Base-by-base conservation (phyloP, 2,888 invertebrate species). In the Heteromyza rotundicornis region DNA sequence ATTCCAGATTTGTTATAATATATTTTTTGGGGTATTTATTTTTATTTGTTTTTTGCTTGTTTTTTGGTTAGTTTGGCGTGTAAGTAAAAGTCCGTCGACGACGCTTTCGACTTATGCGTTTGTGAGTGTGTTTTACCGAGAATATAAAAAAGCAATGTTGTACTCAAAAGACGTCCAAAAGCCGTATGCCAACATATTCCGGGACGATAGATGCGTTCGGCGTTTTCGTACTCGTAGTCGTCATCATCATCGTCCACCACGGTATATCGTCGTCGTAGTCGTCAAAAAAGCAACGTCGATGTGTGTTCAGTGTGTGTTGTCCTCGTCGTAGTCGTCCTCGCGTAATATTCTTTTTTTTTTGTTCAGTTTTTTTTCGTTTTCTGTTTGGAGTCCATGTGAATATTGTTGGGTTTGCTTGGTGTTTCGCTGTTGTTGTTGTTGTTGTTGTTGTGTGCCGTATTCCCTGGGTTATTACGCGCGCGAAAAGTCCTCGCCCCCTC, bases 161-260 rank as follows among this genome's bases (percentile, higher is more conserved):
- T 76, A 78, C 80, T 79, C 79, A 78, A 79, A 79, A 79, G 79
- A 79, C 80, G 79, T 80, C 77, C 76, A 78, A 74, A 78, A 76
- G 78, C 80, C 78, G 80, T 79, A 77, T 79, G 80, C 79, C 80
- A 79, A 74, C 77, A 73, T 74, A 72, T 73, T 74, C 76, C 77
- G 77, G 78, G 76, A 76, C 79, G 76, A 75, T 80, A 75, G 76
- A 79, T 79, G 78, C 79, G 78, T 78, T 80, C 78, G 80, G 80
- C 74, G 80, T 78, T 71, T 72, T 78, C 70, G 75, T 64, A 59
- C 50, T 64, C 57, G 58, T 44, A 19, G 47, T 66, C 56, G 59
- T 52, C 47, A 17, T 14, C 23, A 16, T n/a, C 23, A 52, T 3
- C 24, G 14, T n/a, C n/a, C n/a, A n/a, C n/a, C n/a, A n/a, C n/a